Conservation (phyloP, 2,888 invertebrate genomes). For the Melanargia galathea region DNA sequence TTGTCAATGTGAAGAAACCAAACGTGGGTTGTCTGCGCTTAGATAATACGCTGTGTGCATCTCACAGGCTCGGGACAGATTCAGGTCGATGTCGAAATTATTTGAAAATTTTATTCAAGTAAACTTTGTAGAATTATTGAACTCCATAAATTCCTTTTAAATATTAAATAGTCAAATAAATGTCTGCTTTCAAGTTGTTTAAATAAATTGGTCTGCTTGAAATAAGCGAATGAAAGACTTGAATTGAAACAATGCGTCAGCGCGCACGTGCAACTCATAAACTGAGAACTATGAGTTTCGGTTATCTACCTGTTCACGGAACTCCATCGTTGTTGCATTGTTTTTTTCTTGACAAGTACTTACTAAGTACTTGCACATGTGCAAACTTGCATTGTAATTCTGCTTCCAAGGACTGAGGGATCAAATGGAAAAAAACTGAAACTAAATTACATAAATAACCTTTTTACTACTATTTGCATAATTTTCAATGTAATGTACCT, state of each 20-base stretch:
- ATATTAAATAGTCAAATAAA: background rate
- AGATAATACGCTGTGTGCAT: too few relatives aligned
- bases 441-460: background rate
- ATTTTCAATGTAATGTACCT: background rate
- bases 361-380: constrained; percentile 66
- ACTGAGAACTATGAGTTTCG: constrained; percentile 51
- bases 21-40: too few relatives aligned
- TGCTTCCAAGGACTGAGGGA: background rate
- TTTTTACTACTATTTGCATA: background rate
- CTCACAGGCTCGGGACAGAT: too few relatives aligned
- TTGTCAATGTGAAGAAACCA: too few relatives aligned
- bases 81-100: too few relatives aligned
- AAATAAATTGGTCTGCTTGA: constrained; percentile 13
- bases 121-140: too few relatives aligned
- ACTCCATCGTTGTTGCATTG: constrained; percentile 50
- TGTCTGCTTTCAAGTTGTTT: background rate
- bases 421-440: background rate
- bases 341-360: constrained; percentile 46
- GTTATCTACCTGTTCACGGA: constrained; percentile 65
- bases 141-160: background rate
- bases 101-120: too few relatives aligned
- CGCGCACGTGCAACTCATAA: constrained; percentile 72
- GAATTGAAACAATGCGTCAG: constrained; percentile 49
- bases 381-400: constrained; percentile 46
- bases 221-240: constrained; percentile 15